Conservation (phyloP, 2,797 vertebrate species). For the Hozukius guyotensis region DNA sequence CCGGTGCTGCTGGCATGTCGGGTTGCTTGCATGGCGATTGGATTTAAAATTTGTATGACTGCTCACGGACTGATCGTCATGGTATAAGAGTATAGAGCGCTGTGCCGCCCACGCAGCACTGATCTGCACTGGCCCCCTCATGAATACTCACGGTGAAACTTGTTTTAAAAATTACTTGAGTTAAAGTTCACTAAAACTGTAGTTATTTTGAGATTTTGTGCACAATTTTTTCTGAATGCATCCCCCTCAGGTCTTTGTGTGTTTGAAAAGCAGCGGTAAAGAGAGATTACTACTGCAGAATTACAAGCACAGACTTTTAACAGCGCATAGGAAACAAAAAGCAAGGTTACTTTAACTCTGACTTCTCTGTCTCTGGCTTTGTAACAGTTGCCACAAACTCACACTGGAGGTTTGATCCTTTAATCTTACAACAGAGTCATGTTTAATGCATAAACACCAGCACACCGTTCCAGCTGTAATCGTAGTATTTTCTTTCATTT, state of each 20-base stretch:
- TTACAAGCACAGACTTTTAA: constrained; percentile 32
- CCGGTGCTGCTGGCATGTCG: constrained; percentile 12
- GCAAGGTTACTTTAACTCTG: constrained; percentile 17
- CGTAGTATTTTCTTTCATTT: constrained; percentile 11
- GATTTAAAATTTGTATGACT: constrained; percentile 46
- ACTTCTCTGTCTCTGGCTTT: constrained; percentile 21
- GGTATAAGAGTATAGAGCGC: constrained; percentile 3
- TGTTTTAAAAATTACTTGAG: constrained; percentile 19
- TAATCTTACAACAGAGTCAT: constrained; percentile 32
- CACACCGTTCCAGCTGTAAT: not conserved
- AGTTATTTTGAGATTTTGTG: constrained; percentile 30
- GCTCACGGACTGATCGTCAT: constrained; percentile 14
- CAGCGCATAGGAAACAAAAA: not conserved
- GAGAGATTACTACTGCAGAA: constrained; percentile 15
- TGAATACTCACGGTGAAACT: constrained; percentile 23
- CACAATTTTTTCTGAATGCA: not conserved
- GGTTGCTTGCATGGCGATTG: constrained; percentile 23
- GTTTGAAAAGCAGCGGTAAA: constrained; percentile 26
- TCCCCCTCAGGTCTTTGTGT: not conserved
- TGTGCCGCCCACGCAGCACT: constrained; percentile 33
- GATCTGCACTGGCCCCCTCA: constrained; percentile 18
- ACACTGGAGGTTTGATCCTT: constrained; percentile 22
- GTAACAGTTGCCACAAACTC: not conserved
- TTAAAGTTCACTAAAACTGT: constrained; percentile 33
- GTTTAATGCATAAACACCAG: constrained; percentile 42